phyloP scores from a whole-genome alignment of 2,888 invertebrate genomes.

The Theretra japonica region DNA sequence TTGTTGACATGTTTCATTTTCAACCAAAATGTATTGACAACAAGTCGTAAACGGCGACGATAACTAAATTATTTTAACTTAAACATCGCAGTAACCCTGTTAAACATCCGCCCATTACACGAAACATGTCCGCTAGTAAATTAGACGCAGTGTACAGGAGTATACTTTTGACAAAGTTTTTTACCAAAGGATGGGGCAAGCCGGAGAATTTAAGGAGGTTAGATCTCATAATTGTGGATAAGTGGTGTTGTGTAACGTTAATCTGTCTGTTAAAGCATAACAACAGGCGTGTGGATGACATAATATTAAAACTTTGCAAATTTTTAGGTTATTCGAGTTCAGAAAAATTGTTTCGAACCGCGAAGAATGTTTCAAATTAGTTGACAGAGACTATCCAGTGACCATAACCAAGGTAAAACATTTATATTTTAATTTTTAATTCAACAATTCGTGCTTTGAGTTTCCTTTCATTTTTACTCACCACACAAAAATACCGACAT shows the following conservation, averaged over 20 bases:
- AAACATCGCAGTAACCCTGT: conserved; percentile 28
- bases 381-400: conserved; percentile 93
- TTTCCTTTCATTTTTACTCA: not conserved
- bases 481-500: conserved; percentile 19
- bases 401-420: conserved; percentile 91
- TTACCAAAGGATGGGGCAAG: conserved; percentile 98
- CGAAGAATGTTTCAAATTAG: conserved; percentile 91
- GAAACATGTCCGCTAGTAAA: conserved; percentile 85
- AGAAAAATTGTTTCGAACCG: conserved; percentile 94
- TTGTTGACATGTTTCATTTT: conserved; percentile 51
- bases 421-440: not conserved
- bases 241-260: conserved; percentile 48
- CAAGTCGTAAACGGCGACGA: conserved; percentile 41
- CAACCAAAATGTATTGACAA: conserved; percentile 62
- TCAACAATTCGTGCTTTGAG: not conserved
- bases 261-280: conserved; percentile 32
- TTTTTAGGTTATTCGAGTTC: conserved; percentile 94
- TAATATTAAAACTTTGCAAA: conserved; percentile 31
- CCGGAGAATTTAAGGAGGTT: conserved; percentile 95
- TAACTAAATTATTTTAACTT: conserved; percentile 34
- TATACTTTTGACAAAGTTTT: conserved; percentile 94
- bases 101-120: conserved; percentile 42
- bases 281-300: conserved; percentile 10
- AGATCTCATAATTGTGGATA: conserved; percentile 39
- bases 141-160: conserved; percentile 93